A percentile compares a stretch with the other conserved stretches of the same genome.
These are phyloP conservation scores for Hydractinia symbiolongicarpus DNA, from an alignment of 30 jellyfish, hydroid and myxozoan genomes.

Conservation along the genomic window DNA sequence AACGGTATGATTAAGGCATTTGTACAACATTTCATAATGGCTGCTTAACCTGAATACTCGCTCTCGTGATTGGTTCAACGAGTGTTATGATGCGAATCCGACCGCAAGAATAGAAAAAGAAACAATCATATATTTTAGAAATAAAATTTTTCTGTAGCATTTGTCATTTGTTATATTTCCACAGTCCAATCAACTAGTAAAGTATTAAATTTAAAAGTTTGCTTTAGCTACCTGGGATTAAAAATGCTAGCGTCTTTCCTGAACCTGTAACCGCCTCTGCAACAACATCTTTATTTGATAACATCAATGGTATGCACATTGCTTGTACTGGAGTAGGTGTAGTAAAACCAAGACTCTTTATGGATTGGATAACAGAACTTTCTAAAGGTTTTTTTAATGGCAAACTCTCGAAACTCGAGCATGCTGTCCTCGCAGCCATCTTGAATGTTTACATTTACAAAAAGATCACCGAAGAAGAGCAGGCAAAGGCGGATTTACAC, in stretches of 20 bases:
- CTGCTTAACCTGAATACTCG: too few species aligned
- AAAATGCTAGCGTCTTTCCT: constrained; percentile 95
- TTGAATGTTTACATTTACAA: too few species aligned
- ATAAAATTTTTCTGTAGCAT: too few species aligned
- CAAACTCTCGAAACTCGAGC: constrained; percentile 8
- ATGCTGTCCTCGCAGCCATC: neutral
- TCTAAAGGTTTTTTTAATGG: constrained; percentile 11
- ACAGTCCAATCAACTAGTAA: neutral
- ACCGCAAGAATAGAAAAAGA: too few species aligned
- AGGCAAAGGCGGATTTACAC: too few species aligned
- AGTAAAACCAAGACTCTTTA: constrained; percentile 9
- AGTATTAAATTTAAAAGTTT: neutral
- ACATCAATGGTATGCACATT: constrained; percentile 75
- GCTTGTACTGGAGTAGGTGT: constrained; percentile 42
- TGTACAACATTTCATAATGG: too few species aligned
- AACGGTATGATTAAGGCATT: too few species aligned
- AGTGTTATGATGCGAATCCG: too few species aligned
- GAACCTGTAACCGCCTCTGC: constrained; percentile 99
- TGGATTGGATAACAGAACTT: constrained; percentile 9
- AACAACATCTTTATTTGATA: constrained; percentile 90
- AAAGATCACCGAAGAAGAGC: too few species aligned
- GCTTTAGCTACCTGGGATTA: constrained; percentile 69
- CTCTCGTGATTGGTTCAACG: too few species aligned
- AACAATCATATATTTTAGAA: too few species aligned
- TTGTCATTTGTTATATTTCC: too few species aligned